A percentile compares a stretch with the other conserved stretches of the same genome.
These are phyloP conservation scores for Vimba vimba DNA, from an alignment of 2,113 vertebrate species.

Conservation along the genomic window DNA sequence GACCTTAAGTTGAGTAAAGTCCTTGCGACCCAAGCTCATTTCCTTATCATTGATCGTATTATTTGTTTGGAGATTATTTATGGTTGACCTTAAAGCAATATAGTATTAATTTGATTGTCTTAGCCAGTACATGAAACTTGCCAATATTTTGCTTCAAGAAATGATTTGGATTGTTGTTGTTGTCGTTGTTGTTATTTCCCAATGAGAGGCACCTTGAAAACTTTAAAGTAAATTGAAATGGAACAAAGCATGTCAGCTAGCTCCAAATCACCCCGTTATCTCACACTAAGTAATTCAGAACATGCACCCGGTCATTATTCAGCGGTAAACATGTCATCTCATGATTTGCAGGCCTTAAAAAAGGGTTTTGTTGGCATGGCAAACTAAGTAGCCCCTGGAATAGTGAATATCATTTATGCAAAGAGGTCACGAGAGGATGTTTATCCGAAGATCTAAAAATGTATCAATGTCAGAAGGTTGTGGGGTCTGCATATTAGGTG, in stretches of 20 bases:
- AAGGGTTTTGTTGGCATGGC: constrained; percentile 7
- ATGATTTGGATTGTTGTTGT: neutral
- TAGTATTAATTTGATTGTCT: constrained; percentile 7
- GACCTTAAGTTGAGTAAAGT: constrained; percentile 31
- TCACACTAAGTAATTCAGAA: constrained; percentile 3
- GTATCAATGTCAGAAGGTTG: neutral
- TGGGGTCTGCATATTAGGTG: neutral
- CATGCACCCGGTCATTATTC: neutral
- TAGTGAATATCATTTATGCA: constrained; percentile 19
- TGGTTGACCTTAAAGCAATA: constrained; percentile 16
- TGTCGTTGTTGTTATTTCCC: neutral
- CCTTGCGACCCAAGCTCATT: constrained; percentile 14
- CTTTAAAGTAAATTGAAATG: constrained; percentile 13
- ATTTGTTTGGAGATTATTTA: constrained; percentile 22
- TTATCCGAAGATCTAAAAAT: constrained; percentile 10
- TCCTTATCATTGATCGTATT: constrained; percentile 19
- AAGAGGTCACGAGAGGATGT: constrained; percentile 6
- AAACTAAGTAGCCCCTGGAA: constrained; percentile 22
- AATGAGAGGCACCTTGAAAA: neutral
- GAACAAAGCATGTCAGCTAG: constrained; percentile 15
- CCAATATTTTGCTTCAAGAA: neutral
- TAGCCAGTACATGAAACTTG: neutral
- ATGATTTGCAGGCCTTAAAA: constrained; percentile 25
- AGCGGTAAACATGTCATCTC: constrained; percentile 23
- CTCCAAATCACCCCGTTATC: neutral